Percentiles rank a stretch among this genome's conserved stretches.
These are phyloP conservation scores for Fissipunctia ypsillon DNA, from an alignment of 2,888 invertebrate species.

Conservation along the genomic window DNA sequence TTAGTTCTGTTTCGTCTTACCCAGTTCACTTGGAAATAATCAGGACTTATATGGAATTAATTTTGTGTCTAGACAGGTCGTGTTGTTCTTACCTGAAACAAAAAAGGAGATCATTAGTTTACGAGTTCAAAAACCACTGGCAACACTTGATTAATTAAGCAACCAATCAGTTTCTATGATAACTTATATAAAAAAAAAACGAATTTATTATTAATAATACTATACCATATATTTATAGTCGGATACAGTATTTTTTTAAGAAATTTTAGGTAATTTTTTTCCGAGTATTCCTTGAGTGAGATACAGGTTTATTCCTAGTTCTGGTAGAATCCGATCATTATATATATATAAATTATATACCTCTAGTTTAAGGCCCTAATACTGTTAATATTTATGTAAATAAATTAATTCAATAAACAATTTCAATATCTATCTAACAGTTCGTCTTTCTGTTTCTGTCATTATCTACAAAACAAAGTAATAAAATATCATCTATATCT, in stretches of 20 bases:
- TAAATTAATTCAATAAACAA: no score
- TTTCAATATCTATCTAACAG: no score
- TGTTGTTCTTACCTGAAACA: constrained; percentile 77
- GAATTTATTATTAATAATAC: neutral
- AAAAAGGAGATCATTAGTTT: constrained; percentile 58
- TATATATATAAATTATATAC: no score
- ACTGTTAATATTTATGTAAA: no score
- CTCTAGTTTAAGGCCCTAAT: no score
- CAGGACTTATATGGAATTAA: constrained; percentile 15
- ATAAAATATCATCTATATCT: constrained; percentile 60
- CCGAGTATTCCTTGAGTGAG: no score
- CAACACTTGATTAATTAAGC: constrained; percentile 9
- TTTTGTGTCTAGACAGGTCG: constrained; percentile 9
- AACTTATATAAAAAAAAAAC: neutral
- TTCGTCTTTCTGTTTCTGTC: constrained; percentile 33
- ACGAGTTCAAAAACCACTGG: constrained; percentile 13
- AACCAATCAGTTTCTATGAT: constrained; percentile 20
- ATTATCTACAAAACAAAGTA: constrained; percentile 54
- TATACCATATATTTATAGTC: no score
- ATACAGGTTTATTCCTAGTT: no score
- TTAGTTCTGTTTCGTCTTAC: constrained; percentile 35
- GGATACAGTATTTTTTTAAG: no score
- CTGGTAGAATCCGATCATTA: no score
- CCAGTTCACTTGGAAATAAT: constrained; percentile 11
- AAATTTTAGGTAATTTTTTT: no score